Evolutionary conservation across 2,888 invertebrate genomes (phyloP).

Genomic region (Dexiosoma caninum): DNA sequence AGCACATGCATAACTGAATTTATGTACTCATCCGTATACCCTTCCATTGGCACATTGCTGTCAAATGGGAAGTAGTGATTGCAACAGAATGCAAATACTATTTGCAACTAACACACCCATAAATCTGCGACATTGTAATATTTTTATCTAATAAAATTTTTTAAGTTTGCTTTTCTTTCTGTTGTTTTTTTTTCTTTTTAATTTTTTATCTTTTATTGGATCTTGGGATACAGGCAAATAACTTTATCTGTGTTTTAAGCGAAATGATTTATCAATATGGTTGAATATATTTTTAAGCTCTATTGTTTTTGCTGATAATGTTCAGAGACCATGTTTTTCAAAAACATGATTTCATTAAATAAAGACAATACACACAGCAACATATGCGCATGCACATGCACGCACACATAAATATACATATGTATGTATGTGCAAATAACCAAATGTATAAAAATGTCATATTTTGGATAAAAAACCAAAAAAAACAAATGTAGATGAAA

Average conservation of each 20-base stretch:
- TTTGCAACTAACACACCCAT: constrained; percentile 6
- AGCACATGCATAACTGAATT: constrained; percentile 43
- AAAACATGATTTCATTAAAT: constrained; percentile 24
- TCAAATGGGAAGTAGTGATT: constrained; percentile 1
- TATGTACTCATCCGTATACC: not conserved
- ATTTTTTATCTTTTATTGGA: constrained; percentile 1
- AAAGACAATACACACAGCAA: no score
- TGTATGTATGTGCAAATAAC: not conserved
- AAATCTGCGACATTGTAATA: no score
- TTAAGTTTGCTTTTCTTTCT: no score
- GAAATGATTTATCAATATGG: constrained; percentile 41
- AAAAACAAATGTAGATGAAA: constrained; percentile 27
- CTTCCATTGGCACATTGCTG: not conserved
- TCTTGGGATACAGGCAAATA: not conserved
- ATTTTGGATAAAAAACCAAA: not conserved
- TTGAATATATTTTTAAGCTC: constrained; percentile 25
- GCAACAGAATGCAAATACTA: not conserved
- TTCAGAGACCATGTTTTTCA: constrained; percentile 36
- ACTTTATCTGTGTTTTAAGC: constrained; percentile 25
- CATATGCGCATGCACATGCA: no score
- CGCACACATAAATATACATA: no score
- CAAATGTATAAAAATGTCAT: constrained; percentile 40
- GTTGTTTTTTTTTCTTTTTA: not conserved
- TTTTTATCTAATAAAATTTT: no score
- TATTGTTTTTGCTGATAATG: constrained; percentile 26